These are phyloP conservation scores for Anser brachyrhynchus DNA, from an alignment of 2,113 vertebrate species.

Conservation along the genomic window DNA sequence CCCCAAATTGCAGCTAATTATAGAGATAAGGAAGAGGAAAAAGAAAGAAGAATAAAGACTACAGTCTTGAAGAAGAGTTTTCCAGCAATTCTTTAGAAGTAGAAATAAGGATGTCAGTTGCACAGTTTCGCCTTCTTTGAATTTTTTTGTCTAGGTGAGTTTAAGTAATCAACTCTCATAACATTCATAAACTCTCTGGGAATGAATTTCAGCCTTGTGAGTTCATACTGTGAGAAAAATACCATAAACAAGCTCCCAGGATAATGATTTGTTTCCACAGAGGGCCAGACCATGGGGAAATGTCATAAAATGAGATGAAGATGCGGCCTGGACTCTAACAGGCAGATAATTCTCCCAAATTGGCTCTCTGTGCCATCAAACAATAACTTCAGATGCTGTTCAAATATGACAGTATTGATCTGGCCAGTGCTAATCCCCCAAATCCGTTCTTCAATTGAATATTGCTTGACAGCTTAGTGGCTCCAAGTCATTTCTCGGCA, in stretches of 20 bases:
- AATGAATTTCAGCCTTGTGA: background rate
- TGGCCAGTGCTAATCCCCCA: background rate
- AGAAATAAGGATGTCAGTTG: background rate
- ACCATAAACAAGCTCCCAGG: background rate
- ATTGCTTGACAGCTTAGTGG: background rate
- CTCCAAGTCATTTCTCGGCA: background rate
- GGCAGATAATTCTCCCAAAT: slow-evolving; percentile 23
- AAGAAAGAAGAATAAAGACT: background rate
- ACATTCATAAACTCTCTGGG: background rate
- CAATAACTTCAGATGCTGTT: slow-evolving; percentile 1
- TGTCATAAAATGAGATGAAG: background rate
- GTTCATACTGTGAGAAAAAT: background rate
- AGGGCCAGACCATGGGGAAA: background rate
- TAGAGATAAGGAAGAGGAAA: background rate
- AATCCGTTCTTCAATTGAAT: slow-evolving; percentile 3
- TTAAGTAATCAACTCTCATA: background rate
- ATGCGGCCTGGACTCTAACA: background rate
- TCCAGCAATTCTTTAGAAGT: background rate
- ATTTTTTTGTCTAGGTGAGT: background rate
- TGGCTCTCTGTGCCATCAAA: background rate
- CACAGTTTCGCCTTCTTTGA: background rate
- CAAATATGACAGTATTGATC: slow-evolving; percentile 27
- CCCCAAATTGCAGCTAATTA: background rate
- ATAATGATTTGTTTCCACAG: background rate
- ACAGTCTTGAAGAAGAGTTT: background rate